These are phyloP conservation scores for Platalea minor DNA, from an alignment of 2,797 vertebrate genomes.

Conservation along the genomic window DNA sequence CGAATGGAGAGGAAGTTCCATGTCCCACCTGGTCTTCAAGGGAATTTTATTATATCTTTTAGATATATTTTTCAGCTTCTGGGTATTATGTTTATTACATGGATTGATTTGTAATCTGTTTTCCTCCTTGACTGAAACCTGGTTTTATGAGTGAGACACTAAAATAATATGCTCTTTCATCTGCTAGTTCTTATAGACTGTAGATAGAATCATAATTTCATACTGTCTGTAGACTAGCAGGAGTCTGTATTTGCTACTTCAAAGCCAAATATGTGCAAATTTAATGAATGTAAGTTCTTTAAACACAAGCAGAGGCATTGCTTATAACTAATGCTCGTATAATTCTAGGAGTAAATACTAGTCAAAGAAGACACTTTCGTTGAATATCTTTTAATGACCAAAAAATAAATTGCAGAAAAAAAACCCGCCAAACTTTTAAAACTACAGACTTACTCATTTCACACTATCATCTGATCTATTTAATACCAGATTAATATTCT, in stretches of 20 bases:
- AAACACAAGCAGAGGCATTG: not conserved
- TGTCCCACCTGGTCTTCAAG: not conserved
- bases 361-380: not conserved
- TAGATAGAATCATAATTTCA: constrained; percentile 22
- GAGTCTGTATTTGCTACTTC: constrained; percentile 11
- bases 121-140: constrained; percentile 23
- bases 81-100: constrained; percentile 1
- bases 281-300: constrained; percentile 37
- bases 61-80: constrained; percentile 17
- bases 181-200: not conserved
- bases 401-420: not conserved
- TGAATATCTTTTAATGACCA: not conserved
- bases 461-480: not conserved
- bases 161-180: constrained; percentile 38
- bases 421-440: not conserved
- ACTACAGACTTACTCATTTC: not conserved
- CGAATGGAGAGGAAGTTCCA: not conserved
- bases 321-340: not conserved
- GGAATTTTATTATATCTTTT: constrained; percentile 15
- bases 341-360: not conserved
- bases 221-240: not conserved
- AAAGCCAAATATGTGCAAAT: constrained; percentile 29
- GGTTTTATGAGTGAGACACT: constrained; percentile 16
- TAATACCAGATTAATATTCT: not conserved
- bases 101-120: constrained; percentile 33